phyloP scores from a whole-genome alignment of 2,113 vertebrate species.

The Ovibos moschatus region DNA sequence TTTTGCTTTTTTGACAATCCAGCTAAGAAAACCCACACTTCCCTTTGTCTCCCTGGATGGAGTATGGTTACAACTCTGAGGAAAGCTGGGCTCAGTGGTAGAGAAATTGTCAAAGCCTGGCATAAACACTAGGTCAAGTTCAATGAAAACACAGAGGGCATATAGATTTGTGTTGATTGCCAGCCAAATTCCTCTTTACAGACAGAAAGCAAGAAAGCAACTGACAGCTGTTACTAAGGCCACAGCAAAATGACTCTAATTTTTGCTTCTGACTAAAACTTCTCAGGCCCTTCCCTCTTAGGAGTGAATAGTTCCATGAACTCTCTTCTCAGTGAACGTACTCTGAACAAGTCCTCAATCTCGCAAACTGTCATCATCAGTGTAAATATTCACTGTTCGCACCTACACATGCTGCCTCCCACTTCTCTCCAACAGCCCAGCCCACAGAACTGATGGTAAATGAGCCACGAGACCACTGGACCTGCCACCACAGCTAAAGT shows the following conservation, averaged over 20 bases:
- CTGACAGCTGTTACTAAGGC: conserved; percentile 18
- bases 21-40: conserved; percentile 27
- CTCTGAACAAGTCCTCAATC: background rate
- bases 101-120: background rate
- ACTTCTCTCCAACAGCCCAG: background rate
- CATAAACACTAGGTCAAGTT: conserved; percentile 25
- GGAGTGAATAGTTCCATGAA: background rate
- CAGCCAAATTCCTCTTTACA: conserved; percentile 40
- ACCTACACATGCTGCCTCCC: background rate
- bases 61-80: background rate
- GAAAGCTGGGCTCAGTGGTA: background rate
- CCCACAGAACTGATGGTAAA: background rate
- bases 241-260: conserved; percentile 46
- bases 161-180: conserved; percentile 6
- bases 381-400: background rate
- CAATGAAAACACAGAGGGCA: conserved; percentile 37
- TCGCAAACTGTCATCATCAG: background rate
- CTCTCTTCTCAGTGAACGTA: background rate
- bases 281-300: background rate
- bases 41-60: background rate
- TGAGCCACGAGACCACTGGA: background rate
- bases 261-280: conserved; percentile 40
- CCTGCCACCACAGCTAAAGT: background rate
- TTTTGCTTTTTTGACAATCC: background rate
- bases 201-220: conserved; percentile 16